Percentiles rank a stretch among this genome's conserved stretches.
phyloP scores from a whole-genome alignment of 2,113 vertebrate genomes.

The Gallinago jamesoni region DNA sequence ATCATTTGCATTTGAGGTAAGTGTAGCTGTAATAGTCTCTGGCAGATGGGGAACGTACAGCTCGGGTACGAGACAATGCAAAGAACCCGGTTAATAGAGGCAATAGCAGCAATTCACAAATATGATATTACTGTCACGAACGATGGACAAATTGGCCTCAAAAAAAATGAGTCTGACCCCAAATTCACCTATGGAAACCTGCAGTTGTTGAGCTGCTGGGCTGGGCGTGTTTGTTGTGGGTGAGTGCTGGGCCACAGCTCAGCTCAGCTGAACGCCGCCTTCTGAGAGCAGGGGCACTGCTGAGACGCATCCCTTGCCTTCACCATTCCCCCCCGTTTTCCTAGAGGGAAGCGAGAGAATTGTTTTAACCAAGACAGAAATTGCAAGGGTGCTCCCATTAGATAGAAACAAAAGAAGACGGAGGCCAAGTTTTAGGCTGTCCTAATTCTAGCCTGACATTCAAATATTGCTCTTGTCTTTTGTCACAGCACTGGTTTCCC shows the following conservation, averaged over 20 bases:
- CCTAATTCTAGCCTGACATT: constrained; percentile 4
- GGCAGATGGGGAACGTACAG: constrained; percentile 16
- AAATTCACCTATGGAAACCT: neutral
- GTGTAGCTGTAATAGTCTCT: neutral
- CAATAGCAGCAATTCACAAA: neutral
- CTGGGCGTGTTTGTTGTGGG: neutral
- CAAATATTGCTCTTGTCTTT: neutral
- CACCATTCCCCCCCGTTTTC: neutral
- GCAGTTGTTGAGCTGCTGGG: neutral
- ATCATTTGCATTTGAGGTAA: neutral
- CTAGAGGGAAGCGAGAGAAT: neutral
- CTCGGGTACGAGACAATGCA: neutral
- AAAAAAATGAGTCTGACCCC: neutral
- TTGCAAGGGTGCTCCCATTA: neutral
- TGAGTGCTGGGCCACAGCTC: neutral
- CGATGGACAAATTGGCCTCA: neutral
- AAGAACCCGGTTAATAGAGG: neutral
- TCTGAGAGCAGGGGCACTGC: neutral
- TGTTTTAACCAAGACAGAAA: neutral
- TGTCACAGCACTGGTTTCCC: neutral
- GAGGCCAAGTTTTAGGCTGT: neutral
- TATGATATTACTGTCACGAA: neutral
- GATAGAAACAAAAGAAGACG: neutral
- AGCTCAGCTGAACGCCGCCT: neutral
- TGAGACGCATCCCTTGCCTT: neutral